Percentiles rank a stretch among this genome's conserved stretches.
phyloP scores from a whole-genome alignment of 2,888 invertebrate genomes.

The Diloba caeruleocephala region DNA sequence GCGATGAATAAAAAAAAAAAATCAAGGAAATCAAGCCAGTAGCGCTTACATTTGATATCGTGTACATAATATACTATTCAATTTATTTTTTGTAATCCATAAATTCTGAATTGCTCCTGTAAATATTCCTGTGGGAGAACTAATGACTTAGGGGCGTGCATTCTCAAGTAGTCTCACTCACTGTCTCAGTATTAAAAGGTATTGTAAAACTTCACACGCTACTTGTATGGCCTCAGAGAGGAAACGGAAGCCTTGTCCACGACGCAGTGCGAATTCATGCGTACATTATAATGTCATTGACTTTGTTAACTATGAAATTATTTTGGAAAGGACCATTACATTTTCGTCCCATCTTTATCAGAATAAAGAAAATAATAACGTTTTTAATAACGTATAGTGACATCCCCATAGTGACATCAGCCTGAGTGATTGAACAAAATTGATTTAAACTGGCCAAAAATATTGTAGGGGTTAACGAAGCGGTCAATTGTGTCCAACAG shows the following conservation, averaged over 20 bases:
- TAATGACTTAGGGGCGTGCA: constrained; percentile 7
- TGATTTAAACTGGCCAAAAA: constrained; percentile 33
- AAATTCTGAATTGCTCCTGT: too few species aligned
- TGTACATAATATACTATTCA: too few species aligned
- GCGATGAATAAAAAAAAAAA: too few species aligned
- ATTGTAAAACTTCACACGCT: constrained; percentile 50
- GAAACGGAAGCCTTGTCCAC: constrained; percentile 55
- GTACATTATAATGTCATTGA: constrained; percentile 52
- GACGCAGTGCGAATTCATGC: constrained; percentile 52
- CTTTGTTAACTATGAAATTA: constrained; percentile 13
- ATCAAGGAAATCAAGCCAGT: too few species aligned
- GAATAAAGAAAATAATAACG: too few species aligned
- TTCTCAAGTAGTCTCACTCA: constrained; percentile 15
- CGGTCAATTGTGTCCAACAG: constrained; percentile 7
- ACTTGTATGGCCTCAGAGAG: constrained; percentile 44
- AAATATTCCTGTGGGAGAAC: too few species aligned
- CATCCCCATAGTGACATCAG: constrained; percentile 22
- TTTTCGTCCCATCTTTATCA: too few species aligned
- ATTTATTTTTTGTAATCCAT: too few species aligned
- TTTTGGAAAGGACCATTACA: neutral
- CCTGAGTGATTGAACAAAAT: constrained; percentile 26
- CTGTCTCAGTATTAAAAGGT: constrained; percentile 25
- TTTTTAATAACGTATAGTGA: too few species aligned
- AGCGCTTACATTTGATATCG: too few species aligned
- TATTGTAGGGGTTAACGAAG: constrained; percentile 31